Conservation (phyloP, 2,797 vertebrate species). For the Danio choprae region DNA sequence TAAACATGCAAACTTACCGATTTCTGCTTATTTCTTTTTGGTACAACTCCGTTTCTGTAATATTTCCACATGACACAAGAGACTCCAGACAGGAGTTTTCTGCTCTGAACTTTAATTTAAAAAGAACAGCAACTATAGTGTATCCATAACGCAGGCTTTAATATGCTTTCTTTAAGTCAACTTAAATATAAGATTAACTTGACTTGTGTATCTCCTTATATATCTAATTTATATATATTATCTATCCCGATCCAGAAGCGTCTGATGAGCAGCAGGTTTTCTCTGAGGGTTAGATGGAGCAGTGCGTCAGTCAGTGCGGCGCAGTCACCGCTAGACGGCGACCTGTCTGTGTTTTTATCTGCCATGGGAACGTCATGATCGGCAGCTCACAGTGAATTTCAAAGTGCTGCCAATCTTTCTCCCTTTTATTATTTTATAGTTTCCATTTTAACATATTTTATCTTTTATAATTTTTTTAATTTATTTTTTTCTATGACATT, state of each 20-base stretch:
- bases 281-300: background rate
- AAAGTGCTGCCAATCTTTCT: background rate
- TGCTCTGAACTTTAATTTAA: background rate
- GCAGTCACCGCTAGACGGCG: background rate
- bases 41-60: slow-evolving; percentile 59
- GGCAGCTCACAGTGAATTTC: background rate
- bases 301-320: background rate
- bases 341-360: background rate
- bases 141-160: background rate
- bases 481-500: background rate
- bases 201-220: no score
- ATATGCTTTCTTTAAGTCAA: background rate
- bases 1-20: slow-evolving; percentile 26
- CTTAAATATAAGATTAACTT: background rate
- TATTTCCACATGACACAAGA: slow-evolving; percentile 65
- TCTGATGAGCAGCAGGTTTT: background rate
- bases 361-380: background rate
- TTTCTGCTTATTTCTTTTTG: slow-evolving; percentile 63
- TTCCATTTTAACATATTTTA: no score
- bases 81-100: background rate
- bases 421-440: no score
- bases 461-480: background rate
- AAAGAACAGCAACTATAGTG: background rate
- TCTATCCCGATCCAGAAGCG: no score
- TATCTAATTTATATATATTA: no score